These are phyloP conservation scores for Drosophila erecta DNA, from an alignment of 1,140 invertebrate species.

Conservation along the genomic window DNA sequence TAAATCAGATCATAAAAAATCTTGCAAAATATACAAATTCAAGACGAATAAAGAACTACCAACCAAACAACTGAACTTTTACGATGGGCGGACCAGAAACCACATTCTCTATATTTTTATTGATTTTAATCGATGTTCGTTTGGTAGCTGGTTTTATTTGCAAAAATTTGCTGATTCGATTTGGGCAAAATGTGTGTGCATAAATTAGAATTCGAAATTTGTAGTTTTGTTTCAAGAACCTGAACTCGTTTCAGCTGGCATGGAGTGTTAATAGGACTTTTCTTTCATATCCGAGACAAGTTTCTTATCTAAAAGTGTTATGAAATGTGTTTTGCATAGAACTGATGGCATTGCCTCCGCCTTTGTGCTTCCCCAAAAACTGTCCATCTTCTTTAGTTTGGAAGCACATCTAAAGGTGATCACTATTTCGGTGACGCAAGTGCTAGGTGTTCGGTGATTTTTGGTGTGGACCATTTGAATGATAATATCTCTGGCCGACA, in stretches of 20 bases:
- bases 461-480: conserved; percentile 53
- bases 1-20: conserved; percentile 49
- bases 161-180: conserved; percentile 25
- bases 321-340: conserved; percentile 67
- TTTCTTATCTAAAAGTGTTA: conserved; percentile 52
- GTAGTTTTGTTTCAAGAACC: conserved; percentile 34
- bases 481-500: conserved; percentile 60
- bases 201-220: conserved; percentile 60
- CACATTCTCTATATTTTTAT: conserved; percentile 42
- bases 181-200: conserved; percentile 49
- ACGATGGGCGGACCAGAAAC: conserved; percentile 18
- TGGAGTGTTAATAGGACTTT: conserved; percentile 66
- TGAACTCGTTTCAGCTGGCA: conserved; percentile 14
- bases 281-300: conserved; percentile 51
- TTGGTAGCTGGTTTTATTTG: conserved; percentile 67
- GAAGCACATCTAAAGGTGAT: conserved; percentile 42
- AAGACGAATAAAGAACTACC: conserved; percentile 41
- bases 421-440: conserved; percentile 61
- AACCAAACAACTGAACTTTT: conserved; percentile 50
- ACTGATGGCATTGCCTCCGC: conserved; percentile 45
- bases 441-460: conserved; percentile 38
- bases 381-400: background rate
- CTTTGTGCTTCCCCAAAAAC: background rate
- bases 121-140: conserved; percentile 44
- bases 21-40: conserved; percentile 28